These are phyloP conservation scores for Borostomias antarcticus DNA, from an alignment of 2,797 vertebrate genomes.

Conservation along the genomic window DNA sequence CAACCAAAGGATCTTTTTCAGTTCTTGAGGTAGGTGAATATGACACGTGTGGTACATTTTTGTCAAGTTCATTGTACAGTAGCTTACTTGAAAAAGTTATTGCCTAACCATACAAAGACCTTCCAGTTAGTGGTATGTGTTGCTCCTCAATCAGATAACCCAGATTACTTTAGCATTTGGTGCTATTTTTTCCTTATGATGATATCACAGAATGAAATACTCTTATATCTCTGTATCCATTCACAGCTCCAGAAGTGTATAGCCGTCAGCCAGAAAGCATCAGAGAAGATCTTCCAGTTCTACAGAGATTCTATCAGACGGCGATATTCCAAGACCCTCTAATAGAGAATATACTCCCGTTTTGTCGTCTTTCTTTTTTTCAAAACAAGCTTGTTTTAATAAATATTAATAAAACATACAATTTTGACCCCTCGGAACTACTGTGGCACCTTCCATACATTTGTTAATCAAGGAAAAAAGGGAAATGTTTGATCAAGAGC, in stretches of 20 bases:
- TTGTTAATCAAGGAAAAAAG: neutral
- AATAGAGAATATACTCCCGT: conserved; percentile 27
- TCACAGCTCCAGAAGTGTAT: conserved; percentile 88
- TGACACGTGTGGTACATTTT: neutral
- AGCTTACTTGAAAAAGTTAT: no score
- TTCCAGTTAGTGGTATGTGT: neutral
- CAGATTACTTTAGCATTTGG: neutral
- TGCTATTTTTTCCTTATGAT: neutral
- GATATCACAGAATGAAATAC: neutral
- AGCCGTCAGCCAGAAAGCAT: conserved; percentile 81
- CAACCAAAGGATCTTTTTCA: conserved; percentile 85
- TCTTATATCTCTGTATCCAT: conserved; percentile 3
- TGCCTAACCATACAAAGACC: neutral
- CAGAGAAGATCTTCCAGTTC: conserved; percentile 87
- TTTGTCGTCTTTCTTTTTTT: conserved; percentile 8
- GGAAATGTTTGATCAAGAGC: conserved; percentile 58
- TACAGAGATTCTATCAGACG: conserved; percentile 84
- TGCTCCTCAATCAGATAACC: neutral
- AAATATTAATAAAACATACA: no score
- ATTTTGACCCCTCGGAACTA: neutral
- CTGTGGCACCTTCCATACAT: neutral
- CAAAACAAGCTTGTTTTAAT: no score
- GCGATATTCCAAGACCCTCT: conserved; percentile 86
- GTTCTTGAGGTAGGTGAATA: conserved; percentile 80
- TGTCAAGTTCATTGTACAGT: neutral